Evolutionary conservation across 2,113 vertebrate genomes (phyloP), one percentile per base, ranked within the genome.

Genomic region (Burhinus oedicnemus): DNA sequence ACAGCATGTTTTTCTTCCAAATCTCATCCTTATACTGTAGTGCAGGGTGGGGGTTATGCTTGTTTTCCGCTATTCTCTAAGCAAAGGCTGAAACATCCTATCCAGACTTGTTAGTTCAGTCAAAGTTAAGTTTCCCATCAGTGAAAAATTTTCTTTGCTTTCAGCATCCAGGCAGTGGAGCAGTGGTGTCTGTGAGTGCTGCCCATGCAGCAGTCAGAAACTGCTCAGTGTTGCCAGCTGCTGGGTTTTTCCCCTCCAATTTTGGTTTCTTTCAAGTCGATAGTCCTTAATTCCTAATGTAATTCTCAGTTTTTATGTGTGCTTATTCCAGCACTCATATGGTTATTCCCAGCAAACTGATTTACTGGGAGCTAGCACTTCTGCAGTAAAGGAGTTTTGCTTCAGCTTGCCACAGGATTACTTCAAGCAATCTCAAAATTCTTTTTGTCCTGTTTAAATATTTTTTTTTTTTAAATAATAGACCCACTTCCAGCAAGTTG

Each of bases 11-110:
- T 64, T 69, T 36, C 10, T 69, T 83, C 21, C 55, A 34, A 3
- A 26, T 47, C 6, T 5, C 14, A 45, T 16, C 5, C 4, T 54
- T 52, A 23, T 23, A 27, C 47, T 0, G 0, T 42, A 36, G 13
- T 22, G 6, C 36, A 15, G 18, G 27, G 8, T 36, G 18, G 12
- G 21, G 20, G 8, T 52, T 47, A 9, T 42, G 29, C n/a, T 22
- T 32, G 13, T 51, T 77, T 71, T 49, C 52, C 65, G 27, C 23
- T 57, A 7, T 25, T 71, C 6, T 12, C 18, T 36, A 34, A 69
- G n/a, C 20, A 49, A 83, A 60, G 9, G 15, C 49, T 69, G 44
- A 47, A 62, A 38, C 16, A 15, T 45, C 36, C 36, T 47, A 4
- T 34, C 21, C 72, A 68, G 52, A 23, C 5, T 6, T 30, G 5